These are phyloP conservation scores for Synanceia verrucosa DNA, from an alignment of 2,797 vertebrate species.

Conservation along the genomic window DNA sequence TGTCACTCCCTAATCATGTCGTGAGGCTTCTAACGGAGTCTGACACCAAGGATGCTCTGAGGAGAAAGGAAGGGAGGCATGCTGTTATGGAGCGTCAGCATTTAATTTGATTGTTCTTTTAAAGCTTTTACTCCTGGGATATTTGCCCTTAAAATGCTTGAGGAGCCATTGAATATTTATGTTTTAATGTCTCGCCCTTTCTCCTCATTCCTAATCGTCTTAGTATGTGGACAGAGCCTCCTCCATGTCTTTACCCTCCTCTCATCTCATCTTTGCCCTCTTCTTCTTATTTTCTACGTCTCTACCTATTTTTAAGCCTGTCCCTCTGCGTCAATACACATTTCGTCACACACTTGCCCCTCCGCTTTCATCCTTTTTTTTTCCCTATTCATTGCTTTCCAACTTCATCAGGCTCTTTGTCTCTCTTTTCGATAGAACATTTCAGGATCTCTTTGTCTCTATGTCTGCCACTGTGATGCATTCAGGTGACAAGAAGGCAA, in stretches of 20 bases:
- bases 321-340: slow-evolving; percentile 56
- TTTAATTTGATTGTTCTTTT: slow-evolving; percentile 63
- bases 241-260: slow-evolving; percentile 43
- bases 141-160: slow-evolving; percentile 15
- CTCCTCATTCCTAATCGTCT: slow-evolving; percentile 36
- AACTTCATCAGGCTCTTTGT: slow-evolving; percentile 26
- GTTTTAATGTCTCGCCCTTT: slow-evolving; percentile 6
- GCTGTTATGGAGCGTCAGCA: slow-evolving; percentile 34
- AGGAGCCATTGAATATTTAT: background rate
- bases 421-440: slow-evolving; percentile 31
- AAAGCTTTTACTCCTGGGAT: slow-evolving; percentile 23
- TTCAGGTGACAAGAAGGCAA: background rate
- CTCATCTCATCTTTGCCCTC: slow-evolving; percentile 36
- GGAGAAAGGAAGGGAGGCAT: slow-evolving; percentile 23
- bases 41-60: slow-evolving; percentile 57
- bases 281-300: slow-evolving; percentile 39
- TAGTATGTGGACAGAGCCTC: slow-evolving; percentile 22
- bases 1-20: slow-evolving; percentile 55
- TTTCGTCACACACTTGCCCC: slow-evolving; percentile 52
- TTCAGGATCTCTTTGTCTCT: slow-evolving; percentile 24
- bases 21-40: slow-evolving; percentile 42
- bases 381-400: slow-evolving; percentile 24
- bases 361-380: slow-evolving; percentile 39
- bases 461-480: background rate
- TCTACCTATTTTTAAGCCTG: slow-evolving; percentile 57